Evolutionary conservation across 2,797 vertebrate genomes (phyloP), one percentile per base, ranked within the genome.

Genomic region (Bovichtus variegatus): DNA sequence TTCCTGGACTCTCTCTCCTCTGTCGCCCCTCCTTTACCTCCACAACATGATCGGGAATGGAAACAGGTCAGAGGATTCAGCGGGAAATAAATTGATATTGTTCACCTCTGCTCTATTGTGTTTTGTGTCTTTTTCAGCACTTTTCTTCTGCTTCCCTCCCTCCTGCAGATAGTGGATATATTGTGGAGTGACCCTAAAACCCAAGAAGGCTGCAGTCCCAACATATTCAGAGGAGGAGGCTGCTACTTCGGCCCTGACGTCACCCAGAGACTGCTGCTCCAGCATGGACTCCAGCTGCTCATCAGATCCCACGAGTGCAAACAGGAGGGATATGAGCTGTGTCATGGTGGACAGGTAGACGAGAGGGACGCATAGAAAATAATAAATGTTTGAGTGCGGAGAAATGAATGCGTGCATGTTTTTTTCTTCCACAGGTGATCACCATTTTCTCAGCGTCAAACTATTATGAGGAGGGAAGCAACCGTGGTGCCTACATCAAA

Each of bases 371-470:
- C 13, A 21, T n/a, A 3, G 9, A 5, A 19, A 44, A 6, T 0
- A 1, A 34, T 34, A 15, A 60, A 25, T 34, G 11, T 57, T 6
- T 58, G 7, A 40, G 5, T 10, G 5, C 13, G 2, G 10, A 63
- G 25, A 23, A n/a, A 44, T 18, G 47, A 68, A 49, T 6, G 2
- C 21, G 6, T 76, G 9, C 5, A 0, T 29, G 5, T 67, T 23
- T 82, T 18, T 54, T n/a, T n/a, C n/a, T n/a, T 40, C 57, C 38
- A 0, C 73, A 99, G 98, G 97, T 99, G 34, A 95, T 99, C 90
- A 99, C 98, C 38, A 92, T 99, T 85, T 99, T 99, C 94, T 99
- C 98, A 38, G 98, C 98, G 0, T 99, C 98, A n/a, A 99, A 99
- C 93, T 99, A 99, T 78, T 99, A 99, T 0, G 97, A 97, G 89